Percentiles rank a stretch among this genome's conserved stretches.
These are phyloP conservation scores for Macrosoma leucophasiata DNA, from an alignment of 2,888 invertebrate species.

Conservation along the genomic window DNA sequence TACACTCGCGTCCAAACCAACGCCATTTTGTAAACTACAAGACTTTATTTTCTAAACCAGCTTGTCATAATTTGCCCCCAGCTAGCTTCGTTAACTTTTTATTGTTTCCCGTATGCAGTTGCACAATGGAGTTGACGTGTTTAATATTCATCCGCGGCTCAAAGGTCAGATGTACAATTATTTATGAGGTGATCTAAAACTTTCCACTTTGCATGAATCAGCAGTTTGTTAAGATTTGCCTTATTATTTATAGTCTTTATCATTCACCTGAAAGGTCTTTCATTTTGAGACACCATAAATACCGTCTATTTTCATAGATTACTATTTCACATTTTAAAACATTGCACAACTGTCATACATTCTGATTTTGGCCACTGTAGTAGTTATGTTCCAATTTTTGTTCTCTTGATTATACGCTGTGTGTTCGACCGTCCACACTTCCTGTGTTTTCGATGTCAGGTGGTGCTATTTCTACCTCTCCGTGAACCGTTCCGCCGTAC, in stretches of 20 bases:
- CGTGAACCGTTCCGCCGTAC: conserved; percentile 48
- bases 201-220: conserved; percentile 11
- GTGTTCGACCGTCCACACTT: conserved; percentile 50
- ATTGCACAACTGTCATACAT: conserved; percentile 10
- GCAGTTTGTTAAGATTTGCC: conserved; percentile 9
- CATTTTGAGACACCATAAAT: no score
- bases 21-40: no score
- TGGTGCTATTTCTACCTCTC: conserved; percentile 63
- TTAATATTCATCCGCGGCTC: conserved; percentile 7
- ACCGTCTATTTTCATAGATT: no score
- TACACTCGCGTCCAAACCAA: background rate
- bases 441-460: conserved; percentile 55
- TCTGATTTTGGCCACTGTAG: conserved; percentile 11
- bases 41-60: no score
- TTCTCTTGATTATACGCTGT: conserved; percentile 28
- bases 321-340: no score
- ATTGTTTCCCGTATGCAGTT: no score
- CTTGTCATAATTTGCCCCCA: no score
- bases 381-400: conserved; percentile 7
- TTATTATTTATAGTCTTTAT: no score
- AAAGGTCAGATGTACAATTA: conserved; percentile 4
- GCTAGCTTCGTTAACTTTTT: no score
- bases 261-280: no score
- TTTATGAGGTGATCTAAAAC: conserved; percentile 3
- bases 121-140: no score